Evolutionary conservation across 2,113 vertebrate species (phyloP).

Genomic region (Penelope pileata): DNA sequence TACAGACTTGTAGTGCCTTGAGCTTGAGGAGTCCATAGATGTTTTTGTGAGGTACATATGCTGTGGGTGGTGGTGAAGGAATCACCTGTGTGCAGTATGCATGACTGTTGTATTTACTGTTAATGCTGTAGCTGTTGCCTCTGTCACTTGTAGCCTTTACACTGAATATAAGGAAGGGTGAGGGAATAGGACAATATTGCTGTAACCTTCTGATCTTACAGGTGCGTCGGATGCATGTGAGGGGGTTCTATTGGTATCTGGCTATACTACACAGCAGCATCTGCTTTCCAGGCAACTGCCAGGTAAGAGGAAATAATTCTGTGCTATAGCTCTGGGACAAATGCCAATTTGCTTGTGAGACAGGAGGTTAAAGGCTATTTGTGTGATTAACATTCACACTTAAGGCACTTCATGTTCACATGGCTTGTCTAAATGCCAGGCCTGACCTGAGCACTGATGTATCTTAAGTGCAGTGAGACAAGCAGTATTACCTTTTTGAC

Average conservation of each 20-base stretch:
- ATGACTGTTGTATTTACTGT: not conserved
- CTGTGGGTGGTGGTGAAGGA: not conserved
- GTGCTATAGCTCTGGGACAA: not conserved
- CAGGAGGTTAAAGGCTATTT: slow-evolving; percentile 11
- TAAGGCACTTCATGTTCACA: not conserved
- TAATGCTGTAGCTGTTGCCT: not conserved
- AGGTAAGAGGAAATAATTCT: slow-evolving; percentile 16
- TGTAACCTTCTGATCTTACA: not conserved
- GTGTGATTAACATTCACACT: not conserved
- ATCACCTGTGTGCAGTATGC: rapidly evolving
- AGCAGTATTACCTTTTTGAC: rapidly evolving
- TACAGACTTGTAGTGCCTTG: not conserved
- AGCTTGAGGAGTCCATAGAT: not conserved
- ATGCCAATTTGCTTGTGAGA: not conserved
- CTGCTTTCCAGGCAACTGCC: slow-evolving; percentile 1
- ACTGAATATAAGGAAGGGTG: not conserved
- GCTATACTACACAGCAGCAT: not conserved
- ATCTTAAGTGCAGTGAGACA: not conserved
- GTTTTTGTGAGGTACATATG: not conserved
- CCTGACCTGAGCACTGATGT: not conserved
- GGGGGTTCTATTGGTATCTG: not conserved
- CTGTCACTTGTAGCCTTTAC: not conserved
- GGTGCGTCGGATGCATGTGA: not conserved
- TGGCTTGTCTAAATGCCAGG: not conserved
- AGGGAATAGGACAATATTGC: not conserved